Base-by-base conservation (phyloP, 2,113 vertebrate genomes). In the Hippocampus barbouri region DNA sequence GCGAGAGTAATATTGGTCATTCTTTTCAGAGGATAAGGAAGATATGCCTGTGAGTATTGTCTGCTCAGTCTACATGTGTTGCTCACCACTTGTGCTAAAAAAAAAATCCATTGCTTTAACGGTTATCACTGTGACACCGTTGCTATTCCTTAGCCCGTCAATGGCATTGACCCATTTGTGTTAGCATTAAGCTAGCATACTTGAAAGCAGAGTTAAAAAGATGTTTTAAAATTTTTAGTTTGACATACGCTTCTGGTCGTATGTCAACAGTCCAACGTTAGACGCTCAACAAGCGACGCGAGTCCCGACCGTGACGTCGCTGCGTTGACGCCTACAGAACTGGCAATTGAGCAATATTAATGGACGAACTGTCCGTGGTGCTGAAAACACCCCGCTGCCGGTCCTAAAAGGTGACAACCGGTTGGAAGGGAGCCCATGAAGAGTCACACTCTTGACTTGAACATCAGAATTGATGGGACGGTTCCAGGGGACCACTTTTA, bases 311-410 rank as follows among this genome's bases (percentile, higher is more conserved):
- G 56, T 18, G 49, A 49, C 20, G 12, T 7, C 8, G 61, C 47
- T 65, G 64, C 1, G 20, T 2, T 4, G 64, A 66, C 78, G 86
- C 10, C 82, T 85, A 87, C 47, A 54, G 21, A 74, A 59, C 78
- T 88, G 86, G 87, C 84, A 85, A 87, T 83, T 78, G 38, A 64
- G 71, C 73, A 23, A 47, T 66, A 41, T 77, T 88, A 76, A 84
- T 74, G 63, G 63, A 62, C 81, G 86, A 89, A 79, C 87, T 90
- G 86, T 90, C 89, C 89, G 2, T 83, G 89, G 87, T 90, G 78
- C 87, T 90, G 89, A 89, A 89, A 75, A 47, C 80, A 83, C 75
- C 83, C 77, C 79, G 43, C 9, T 30, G 20, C 69, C 5, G 3
- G 66, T 10, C 34, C 66, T 62, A 14, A 59, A 49, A 61, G 59